Evolutionary conservation across 2,797 vertebrate genomes (phyloP).

Genomic region (Pitangus sulphuratus): DNA sequence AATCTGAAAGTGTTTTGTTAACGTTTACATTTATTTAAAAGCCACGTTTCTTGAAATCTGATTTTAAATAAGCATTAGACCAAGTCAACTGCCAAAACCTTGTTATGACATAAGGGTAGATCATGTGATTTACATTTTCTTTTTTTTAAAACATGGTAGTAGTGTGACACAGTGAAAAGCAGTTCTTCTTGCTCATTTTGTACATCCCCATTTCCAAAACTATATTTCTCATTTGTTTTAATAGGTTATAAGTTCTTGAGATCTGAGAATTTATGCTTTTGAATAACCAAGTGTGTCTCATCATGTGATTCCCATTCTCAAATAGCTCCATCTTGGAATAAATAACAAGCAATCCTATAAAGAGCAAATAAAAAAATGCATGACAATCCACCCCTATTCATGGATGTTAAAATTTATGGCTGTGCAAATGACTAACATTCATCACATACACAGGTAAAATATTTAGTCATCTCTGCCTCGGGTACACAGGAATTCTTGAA

Average conservation of each 20-base stretch:
- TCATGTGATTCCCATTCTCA: not conserved
- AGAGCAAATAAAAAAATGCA: not conserved
- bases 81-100: slow-evolving; percentile 1
- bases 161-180: not conserved
- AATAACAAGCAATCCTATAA: not conserved
- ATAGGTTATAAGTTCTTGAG: not conserved
- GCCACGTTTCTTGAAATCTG: not conserved
- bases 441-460: slow-evolving; percentile 2
- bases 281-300: not conserved
- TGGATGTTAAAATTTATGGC: not conserved
- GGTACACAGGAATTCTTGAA: slow-evolving; percentile 5
- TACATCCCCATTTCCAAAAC: not conserved
- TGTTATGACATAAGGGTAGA: not conserved
- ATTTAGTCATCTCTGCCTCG: slow-evolving; percentile 17
- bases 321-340: not conserved
- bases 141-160: not conserved
- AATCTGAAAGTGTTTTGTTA: slow-evolving; percentile 36
- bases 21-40: slow-evolving; percentile 41
- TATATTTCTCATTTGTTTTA: not conserved
- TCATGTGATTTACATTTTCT: not conserved
- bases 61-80: slow-evolving; percentile 33
- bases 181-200: not conserved
- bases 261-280: not conserved
- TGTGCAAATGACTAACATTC: not conserved
- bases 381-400: not conserved